Evolutionary conservation across 2,888 invertebrate genomes (phyloP).

Genomic region (Cinara cedri): DNA sequence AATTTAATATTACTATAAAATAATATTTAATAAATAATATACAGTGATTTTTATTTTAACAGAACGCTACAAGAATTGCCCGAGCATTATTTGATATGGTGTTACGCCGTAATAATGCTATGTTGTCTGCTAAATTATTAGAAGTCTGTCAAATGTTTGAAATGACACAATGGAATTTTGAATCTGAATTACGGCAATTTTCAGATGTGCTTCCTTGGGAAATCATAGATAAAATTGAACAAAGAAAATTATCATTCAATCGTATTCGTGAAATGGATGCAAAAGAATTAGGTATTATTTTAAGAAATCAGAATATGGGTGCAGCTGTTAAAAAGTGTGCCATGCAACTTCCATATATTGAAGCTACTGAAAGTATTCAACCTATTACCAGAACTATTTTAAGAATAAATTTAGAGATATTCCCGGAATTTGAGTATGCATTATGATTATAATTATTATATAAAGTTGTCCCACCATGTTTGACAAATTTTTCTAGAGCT

Average conservation of each 20-base stretch:
- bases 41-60: conserved; percentile 59
- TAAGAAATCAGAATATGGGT: conserved; percentile 80
- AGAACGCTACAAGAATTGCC: conserved; percentile 90
- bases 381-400: conserved; percentile 94
- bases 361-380: conserved; percentile 83
- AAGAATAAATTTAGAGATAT: conserved; percentile 79
- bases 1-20: conserved; percentile 54
- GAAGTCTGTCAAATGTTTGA: conserved; percentile 92
- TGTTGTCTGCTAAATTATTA: conserved; percentile 84
- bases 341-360: conserved; percentile 82
- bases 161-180: conserved; percentile 85
- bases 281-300: conserved; percentile 79
- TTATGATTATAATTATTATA: background rate
- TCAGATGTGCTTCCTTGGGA: conserved; percentile 73
- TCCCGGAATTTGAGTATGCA: conserved; percentile 68
- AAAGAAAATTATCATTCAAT: conserved; percentile 74
- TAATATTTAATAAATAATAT: background rate
- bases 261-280: conserved; percentile 84
- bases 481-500: no score
- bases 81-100: conserved; percentile 94
- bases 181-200: conserved; percentile 74
- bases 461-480: no score
- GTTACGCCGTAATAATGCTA: conserved; percentile 85
- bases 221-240: conserved; percentile 80
- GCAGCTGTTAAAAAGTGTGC: conserved; percentile 80